A percentile compares a stretch with the other conserved stretches of the same genome.
phyloP scores from a whole-genome alignment of 2,113 vertebrate species.

The Engystomops pustulosus region DNA sequence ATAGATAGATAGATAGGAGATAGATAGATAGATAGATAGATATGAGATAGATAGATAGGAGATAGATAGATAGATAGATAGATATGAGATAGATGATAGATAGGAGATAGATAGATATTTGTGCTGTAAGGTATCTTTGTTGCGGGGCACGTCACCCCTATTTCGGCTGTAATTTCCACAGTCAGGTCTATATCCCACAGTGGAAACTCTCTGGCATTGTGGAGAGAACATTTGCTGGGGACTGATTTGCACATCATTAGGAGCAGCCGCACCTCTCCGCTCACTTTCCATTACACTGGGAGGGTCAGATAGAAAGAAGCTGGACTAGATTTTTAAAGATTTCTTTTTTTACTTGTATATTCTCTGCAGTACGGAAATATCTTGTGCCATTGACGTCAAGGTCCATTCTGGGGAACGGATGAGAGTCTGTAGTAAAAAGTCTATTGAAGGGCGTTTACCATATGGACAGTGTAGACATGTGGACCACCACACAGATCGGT shows the following conservation, averaged over 20 bases:
- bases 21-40: background rate
- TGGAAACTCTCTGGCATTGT: slow-evolving; percentile 40
- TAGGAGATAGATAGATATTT: background rate
- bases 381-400: background rate
- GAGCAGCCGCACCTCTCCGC: slow-evolving; percentile 29
- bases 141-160: background rate
- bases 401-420: too few species aligned
- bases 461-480: too few species aligned
- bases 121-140: background rate
- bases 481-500: too few species aligned
- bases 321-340: background rate
- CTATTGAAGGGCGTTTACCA: too few species aligned
- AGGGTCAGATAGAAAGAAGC: slow-evolving; percentile 3
- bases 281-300: slow-evolving; percentile 24
- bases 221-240: slow-evolving; percentile 29
- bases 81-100: background rate
- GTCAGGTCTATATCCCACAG: slow-evolving; percentile 1
- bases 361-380: background rate
- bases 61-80: background rate
- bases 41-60: background rate
- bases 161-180: slow-evolving; percentile 8
- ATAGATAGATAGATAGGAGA: too few species aligned
- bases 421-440: too few species aligned
- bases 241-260: slow-evolving; percentile 24
- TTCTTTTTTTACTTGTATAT: background rate